Conservation (phyloP, 2,113 vertebrate species). For the Benthochromis sp. region DNA sequence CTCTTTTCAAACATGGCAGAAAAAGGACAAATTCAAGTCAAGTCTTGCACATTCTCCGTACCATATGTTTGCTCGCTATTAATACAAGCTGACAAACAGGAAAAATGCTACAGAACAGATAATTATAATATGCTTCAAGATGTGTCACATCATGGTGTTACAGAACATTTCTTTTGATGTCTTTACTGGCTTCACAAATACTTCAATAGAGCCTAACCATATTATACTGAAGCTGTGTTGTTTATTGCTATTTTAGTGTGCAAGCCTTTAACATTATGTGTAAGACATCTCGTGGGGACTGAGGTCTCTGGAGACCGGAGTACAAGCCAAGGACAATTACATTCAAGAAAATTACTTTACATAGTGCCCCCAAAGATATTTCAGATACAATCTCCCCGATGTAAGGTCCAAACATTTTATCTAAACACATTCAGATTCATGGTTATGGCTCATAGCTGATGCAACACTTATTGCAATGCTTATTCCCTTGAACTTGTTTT, state of each 20-base stretch:
- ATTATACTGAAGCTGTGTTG: neutral
- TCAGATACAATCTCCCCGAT: neutral
- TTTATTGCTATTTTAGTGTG: neutral
- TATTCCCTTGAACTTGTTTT: constrained; percentile 26
- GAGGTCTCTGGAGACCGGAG: constrained; percentile 18
- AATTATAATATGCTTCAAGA: constrained; percentile 4
- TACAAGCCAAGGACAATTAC: constrained; percentile 27
- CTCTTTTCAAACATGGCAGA: neutral
- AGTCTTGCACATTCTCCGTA: neutral
- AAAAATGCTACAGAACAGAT: neutral
- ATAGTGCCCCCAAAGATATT: constrained; percentile 12
- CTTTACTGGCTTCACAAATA: neutral
- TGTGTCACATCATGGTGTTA: neutral
- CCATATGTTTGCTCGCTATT: constrained; percentile 9
- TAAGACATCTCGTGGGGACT: constrained; percentile 4
- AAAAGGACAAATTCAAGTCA: neutral
- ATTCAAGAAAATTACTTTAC: constrained; percentile 33
- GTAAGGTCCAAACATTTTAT: constrained; percentile 29
- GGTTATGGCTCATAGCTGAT: neutral
- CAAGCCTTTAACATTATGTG: constrained; percentile 5
- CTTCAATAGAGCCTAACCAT: neutral
- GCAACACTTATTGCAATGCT: constrained; percentile 18
- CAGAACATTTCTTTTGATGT: neutral
- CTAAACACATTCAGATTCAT: constrained; percentile 32
- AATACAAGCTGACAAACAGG: neutral